Evolutionary conservation across 2,888 invertebrate genomes (phyloP).

Genomic region (Dasypolia templi): DNA sequence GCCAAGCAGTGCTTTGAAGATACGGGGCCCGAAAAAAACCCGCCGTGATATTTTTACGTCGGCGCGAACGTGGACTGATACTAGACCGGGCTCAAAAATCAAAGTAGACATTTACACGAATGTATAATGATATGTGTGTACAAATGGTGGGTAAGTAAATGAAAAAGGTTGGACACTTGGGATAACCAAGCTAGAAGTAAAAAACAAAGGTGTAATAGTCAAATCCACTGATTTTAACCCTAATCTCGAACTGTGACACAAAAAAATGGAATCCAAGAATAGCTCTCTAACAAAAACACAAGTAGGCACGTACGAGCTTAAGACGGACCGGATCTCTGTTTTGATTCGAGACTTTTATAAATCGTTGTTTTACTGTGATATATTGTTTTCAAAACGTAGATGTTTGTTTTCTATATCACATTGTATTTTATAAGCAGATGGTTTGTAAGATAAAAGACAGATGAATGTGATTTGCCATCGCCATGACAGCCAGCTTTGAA

Average conservation of each 20-base stretch:
- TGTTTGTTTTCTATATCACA: constrained; percentile 71
- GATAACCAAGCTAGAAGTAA: not conserved
- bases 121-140: not conserved
- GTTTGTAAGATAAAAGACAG: constrained; percentile 65
- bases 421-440: constrained; percentile 71
- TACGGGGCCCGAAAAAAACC: too few relatives aligned
- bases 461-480: constrained; percentile 68
- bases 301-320: constrained; percentile 69
- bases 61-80: too few relatives aligned
- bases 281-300: constrained; percentile 62
- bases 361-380: constrained; percentile 75
- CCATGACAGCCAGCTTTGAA: constrained; percentile 61
- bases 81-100: not conserved
- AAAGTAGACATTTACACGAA: not conserved
- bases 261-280: constrained; percentile 59
- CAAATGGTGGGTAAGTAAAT: not conserved
- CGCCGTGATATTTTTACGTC: too few relatives aligned
- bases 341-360: constrained; percentile 77
- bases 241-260: constrained; percentile 47
- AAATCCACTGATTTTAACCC: constrained; percentile 43
- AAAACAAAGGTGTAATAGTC: constrained; percentile 20
- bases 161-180: not conserved
- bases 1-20: too few relatives aligned
- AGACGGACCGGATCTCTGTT: constrained; percentile 71
- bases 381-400: constrained; percentile 73